Conservation (phyloP, 2,113 vertebrate genomes). For the Halcyon senegalensis region DNA sequence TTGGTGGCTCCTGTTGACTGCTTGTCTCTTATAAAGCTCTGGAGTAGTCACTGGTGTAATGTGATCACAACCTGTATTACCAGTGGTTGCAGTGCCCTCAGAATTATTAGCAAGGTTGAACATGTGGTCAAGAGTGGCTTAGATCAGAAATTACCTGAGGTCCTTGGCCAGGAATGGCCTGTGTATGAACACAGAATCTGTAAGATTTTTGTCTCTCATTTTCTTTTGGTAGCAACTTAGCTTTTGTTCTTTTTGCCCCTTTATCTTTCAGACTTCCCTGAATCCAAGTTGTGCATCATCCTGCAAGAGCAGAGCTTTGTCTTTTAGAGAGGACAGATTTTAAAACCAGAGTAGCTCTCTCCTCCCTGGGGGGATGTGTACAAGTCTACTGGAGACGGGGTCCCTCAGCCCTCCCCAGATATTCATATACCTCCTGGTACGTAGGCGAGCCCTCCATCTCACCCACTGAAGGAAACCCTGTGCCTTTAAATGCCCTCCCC, state of each 20-base stretch:
- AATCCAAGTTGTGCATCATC: background rate
- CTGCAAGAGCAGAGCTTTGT: background rate
- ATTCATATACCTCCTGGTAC: background rate
- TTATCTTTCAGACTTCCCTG: background rate
- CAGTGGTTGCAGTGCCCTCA: background rate
- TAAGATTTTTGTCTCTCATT: background rate
- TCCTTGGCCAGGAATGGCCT: background rate
- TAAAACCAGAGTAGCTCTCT: background rate
- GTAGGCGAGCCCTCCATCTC: background rate
- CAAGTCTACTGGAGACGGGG: background rate
- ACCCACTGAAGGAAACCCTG: background rate
- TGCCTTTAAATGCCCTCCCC: slow-evolving; percentile 47
- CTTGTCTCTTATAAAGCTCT: background rate
- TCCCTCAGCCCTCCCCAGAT: background rate
- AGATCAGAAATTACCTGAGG: background rate
- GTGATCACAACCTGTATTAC: background rate
- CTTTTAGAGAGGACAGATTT: background rate
- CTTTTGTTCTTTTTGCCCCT: background rate
- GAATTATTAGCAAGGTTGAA: background rate
- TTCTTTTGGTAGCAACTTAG: background rate
- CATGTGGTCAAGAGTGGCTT: background rate
- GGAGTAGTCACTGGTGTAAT: background rate
- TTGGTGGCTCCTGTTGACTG: background rate
- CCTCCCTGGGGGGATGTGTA: background rate
- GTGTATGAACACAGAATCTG: background rate